Percentiles rank a stretch among this genome's conserved stretches.
phyloP scores from a whole-genome alignment of 2,888 invertebrate species.

The Alcis repandata region DNA sequence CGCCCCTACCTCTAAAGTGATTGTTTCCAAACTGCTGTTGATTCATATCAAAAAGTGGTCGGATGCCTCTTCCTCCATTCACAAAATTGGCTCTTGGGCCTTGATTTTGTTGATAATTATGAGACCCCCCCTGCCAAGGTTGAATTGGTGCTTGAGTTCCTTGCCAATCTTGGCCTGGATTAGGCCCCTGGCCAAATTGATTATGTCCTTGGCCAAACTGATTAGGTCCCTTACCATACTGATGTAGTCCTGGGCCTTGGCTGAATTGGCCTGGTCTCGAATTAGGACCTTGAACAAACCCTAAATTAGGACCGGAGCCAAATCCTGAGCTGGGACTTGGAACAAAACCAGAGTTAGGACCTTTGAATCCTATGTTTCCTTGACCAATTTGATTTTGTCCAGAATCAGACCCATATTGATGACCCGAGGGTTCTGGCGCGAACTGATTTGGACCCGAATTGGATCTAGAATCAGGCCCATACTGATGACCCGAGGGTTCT shows the following conservation, averaged over 20 bases:
- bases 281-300: conserved; percentile 32
- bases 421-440: conserved; percentile 12
- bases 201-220: not conserved
- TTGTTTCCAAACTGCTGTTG: conserved; percentile 55
- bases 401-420: conserved; percentile 10
- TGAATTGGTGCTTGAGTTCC: conserved; percentile 15
- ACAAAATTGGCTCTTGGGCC: conserved; percentile 60
- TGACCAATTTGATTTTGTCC: conserved; percentile 11
- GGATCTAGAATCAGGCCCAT: not conserved
- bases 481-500: conserved; percentile 14
- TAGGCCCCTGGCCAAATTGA: not conserved
- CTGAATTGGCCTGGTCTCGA: conserved; percentile 5
- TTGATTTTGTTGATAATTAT: conserved; percentile 50
- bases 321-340: conserved; percentile 16
- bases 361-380: conserved; percentile 1
- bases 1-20: conserved; percentile 61
- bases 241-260: conserved; percentile 24
- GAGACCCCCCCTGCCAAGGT: conserved; percentile 25
- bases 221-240: not conserved
- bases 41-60: conserved; percentile 42
- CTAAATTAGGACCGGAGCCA: conserved; percentile 15
- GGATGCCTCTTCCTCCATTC: conserved; percentile 57
- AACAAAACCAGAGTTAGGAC: conserved; percentile 6
- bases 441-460: conserved; percentile 22
- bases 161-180: conserved; percentile 26